Percentiles rank a stretch among this genome's conserved stretches.
These are phyloP conservation scores for Acrobasis suavella DNA, from an alignment of 2,888 invertebrate species.

Conservation along the genomic window DNA sequence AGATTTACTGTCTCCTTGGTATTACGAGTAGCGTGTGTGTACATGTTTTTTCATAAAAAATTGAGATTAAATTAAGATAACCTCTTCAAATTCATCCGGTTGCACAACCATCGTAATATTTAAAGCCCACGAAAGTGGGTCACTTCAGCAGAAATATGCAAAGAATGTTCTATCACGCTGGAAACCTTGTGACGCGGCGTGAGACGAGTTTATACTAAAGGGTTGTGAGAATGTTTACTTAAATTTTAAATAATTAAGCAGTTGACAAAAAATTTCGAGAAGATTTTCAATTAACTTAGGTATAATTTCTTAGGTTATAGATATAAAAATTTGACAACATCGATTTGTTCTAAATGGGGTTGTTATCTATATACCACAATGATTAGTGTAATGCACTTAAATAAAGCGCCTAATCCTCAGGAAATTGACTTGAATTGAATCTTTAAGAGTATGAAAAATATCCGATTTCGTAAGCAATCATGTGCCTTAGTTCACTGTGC, in stretches of 20 bases:
- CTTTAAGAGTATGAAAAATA: background rate
- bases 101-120: slow-evolving; percentile 14
- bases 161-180: slow-evolving; percentile 21
- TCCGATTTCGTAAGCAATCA: background rate
- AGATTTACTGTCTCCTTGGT: too few species aligned
- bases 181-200: slow-evolving; percentile 1
- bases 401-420: background rate
- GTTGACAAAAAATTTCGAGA: too few species aligned
- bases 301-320: too few species aligned
- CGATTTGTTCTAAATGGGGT: background rate
- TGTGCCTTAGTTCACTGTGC: background rate
- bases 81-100: slow-evolving; percentile 4
- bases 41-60: background rate
- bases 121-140: slow-evolving; percentile 21
- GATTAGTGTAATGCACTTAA: background rate
- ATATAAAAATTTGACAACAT: background rate
- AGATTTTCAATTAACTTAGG: background rate
- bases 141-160: slow-evolving; percentile 29
- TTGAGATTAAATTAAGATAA: background rate
- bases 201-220: background rate
- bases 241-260: background rate
- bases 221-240: background rate
- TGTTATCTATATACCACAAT: background rate
- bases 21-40: background rate
- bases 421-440: background rate